These are phyloP conservation scores for Prolemur simus DNA, from an alignment of 2,113 vertebrate genomes.

Conservation along the genomic window DNA sequence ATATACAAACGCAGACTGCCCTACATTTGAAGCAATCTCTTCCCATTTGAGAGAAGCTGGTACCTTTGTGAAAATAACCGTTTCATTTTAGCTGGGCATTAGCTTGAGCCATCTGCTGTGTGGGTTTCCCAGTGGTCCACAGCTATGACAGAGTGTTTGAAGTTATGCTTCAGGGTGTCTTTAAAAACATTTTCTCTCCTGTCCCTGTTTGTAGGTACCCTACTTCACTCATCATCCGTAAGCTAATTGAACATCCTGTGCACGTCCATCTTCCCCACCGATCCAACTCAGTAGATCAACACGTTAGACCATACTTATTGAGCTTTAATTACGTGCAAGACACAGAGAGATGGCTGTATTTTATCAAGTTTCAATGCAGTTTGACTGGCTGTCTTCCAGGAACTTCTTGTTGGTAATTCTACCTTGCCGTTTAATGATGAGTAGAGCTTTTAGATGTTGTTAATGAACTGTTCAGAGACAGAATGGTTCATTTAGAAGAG, in stretches of 20 bases:
- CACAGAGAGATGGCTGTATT: neutral
- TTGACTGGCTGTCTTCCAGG: neutral
- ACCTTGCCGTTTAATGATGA: slow-evolving; percentile 36
- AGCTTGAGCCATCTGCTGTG: slow-evolving; percentile 21
- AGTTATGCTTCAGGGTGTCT: slow-evolving; percentile 44
- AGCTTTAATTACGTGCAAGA: neutral
- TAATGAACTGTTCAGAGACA: slow-evolving; percentile 6
- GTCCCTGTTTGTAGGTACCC: neutral
- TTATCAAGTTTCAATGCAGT: neutral
- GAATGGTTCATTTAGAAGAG: slow-evolving; percentile 27
- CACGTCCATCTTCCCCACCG: neutral
- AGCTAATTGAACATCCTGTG: neutral
- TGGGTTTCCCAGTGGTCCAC: neutral
- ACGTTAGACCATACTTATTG: neutral
- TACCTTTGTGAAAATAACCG: slow-evolving; percentile 44
- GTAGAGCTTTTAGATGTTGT: neutral
- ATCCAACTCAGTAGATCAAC: neutral
- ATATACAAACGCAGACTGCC: neutral
- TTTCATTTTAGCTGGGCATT: slow-evolving; percentile 49
- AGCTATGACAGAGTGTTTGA: slow-evolving; percentile 29
- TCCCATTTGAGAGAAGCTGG: neutral
- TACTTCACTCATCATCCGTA: neutral
- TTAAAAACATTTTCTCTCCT: slow-evolving; percentile 65
- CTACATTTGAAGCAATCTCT: neutral
- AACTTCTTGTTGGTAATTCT: neutral